phyloP scores from a whole-genome alignment of 2,113 vertebrate species.

The Mandrillus leucophaeus region DNA sequence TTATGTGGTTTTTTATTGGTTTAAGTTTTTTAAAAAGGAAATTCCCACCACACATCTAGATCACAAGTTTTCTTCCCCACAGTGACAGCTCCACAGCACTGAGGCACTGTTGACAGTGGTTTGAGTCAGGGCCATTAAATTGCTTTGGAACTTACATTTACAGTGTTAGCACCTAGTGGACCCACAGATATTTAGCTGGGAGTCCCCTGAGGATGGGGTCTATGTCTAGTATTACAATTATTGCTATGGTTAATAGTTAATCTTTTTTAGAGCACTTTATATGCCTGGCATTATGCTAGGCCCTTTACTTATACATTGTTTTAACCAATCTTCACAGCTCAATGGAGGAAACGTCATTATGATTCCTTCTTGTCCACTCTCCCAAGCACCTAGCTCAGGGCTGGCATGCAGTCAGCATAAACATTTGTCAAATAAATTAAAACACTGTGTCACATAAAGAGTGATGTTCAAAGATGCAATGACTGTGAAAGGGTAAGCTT shows the following conservation, averaged over 20 bases:
- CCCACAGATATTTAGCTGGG: neutral
- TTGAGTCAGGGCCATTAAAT: neutral
- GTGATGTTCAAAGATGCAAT: neutral
- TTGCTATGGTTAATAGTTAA: neutral
- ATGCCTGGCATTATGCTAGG: neutral
- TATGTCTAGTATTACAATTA: neutral
- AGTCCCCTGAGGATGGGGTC: neutral
- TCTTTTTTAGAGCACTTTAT: neutral
- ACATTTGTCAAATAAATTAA: conserved; percentile 55
- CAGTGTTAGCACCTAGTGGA: neutral
- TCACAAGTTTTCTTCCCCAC: neutral
- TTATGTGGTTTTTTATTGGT: neutral
- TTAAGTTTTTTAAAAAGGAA: neutral
- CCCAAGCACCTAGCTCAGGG: neutral
- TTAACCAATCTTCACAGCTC: neutral
- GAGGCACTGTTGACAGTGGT: neutral
- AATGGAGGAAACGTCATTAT: neutral
- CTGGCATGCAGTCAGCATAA: conserved; percentile 13
- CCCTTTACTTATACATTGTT: neutral
- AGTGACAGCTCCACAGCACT: neutral
- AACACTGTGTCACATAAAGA: conserved; percentile 47
- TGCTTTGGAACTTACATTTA: neutral
- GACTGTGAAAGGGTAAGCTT: neutral
- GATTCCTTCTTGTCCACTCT: neutral
- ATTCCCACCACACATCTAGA: neutral